Percentiles rank a stretch among this genome's conserved stretches.
phyloP scores from a whole-genome alignment of 2,888 invertebrate genomes.

The Drosophila cyrtoloma region DNA sequence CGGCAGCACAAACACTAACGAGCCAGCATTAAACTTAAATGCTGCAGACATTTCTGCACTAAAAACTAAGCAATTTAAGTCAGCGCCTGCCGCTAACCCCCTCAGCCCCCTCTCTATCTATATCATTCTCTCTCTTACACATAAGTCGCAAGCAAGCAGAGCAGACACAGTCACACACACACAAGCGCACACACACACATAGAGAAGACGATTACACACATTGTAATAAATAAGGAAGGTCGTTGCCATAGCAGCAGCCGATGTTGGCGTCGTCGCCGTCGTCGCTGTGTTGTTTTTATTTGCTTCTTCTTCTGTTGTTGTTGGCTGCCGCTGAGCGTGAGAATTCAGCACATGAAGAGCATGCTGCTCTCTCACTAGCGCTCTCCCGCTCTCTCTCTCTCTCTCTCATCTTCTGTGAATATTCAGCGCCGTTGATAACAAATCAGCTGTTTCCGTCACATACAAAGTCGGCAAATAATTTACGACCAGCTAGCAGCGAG shows the following conservation, averaged over 20 bases:
- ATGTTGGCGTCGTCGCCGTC: slow-evolving; percentile 48
- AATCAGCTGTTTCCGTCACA: slow-evolving; percentile 72
- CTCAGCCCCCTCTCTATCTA: neutral
- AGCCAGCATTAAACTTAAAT: slow-evolving; percentile 72
- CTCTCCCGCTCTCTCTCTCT: slow-evolving; percentile 18
- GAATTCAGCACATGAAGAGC: slow-evolving; percentile 58
- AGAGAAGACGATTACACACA: slow-evolving; percentile 69
- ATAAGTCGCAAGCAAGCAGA: slow-evolving; percentile 39
- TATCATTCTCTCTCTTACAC: slow-evolving; percentile 16
- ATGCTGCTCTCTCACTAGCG: slow-evolving; percentile 25
- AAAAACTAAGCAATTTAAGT: slow-evolving; percentile 77
- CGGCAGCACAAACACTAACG: slow-evolving; percentile 54
- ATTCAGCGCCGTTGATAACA: slow-evolving; percentile 75
- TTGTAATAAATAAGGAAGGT: slow-evolving; percentile 83
- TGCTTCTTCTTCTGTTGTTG: slow-evolving; percentile 46
- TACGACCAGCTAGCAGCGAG: slow-evolving; percentile 38
- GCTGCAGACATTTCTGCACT: slow-evolving; percentile 80
- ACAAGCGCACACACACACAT: slow-evolving; percentile 22
- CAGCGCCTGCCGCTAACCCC: slow-evolving; percentile 38
- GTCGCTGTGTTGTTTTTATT: slow-evolving; percentile 31
- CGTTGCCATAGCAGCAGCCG: slow-evolving; percentile 83
- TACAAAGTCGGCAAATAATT: slow-evolving; percentile 44
- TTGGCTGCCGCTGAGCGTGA: slow-evolving; percentile 54
- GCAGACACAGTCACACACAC: slow-evolving; percentile 41
- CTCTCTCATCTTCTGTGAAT: slow-evolving; percentile 25